Conservation (phyloP, 2,888 invertebrate genomes). For the Caenorhabditis angaria region DNA sequence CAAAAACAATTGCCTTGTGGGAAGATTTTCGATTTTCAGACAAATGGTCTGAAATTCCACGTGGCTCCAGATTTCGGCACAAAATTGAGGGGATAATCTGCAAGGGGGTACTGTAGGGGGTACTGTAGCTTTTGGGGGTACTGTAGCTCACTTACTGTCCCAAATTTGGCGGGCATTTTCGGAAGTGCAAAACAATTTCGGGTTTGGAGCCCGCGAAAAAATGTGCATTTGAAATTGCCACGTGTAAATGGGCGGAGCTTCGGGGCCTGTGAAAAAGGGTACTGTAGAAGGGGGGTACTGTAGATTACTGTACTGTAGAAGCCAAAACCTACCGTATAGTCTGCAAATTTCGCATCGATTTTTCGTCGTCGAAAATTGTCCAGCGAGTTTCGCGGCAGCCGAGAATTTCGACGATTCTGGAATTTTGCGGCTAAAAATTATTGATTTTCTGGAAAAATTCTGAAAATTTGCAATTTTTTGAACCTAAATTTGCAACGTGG, state of each 20-base stretch:
- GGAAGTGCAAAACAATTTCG: not conserved
- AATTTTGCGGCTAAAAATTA: not conserved
- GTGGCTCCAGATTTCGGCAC: too few species aligned
- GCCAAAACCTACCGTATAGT: not conserved
- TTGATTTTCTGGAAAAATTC: not conserved
- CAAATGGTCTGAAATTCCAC: too few species aligned
- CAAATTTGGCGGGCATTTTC: too few species aligned
- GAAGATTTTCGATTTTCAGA: not conserved
- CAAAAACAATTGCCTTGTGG: too few species aligned
- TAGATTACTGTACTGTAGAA: not conserved
- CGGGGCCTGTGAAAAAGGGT: not conserved
- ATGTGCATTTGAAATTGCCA: not conserved
- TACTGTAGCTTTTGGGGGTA: too few species aligned
- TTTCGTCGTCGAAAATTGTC: conserved; percentile 17
- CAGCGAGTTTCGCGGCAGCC: not conserved
- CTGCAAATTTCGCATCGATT: not conserved
- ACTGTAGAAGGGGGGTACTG: not conserved
- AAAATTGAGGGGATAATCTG: too few species aligned
- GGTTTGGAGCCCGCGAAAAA: not conserved
- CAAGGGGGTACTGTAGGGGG: too few species aligned
- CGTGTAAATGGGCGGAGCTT: not conserved
- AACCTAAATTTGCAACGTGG: too few species aligned
- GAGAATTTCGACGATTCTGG: not conserved
- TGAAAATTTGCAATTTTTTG: not conserved
- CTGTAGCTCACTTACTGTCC: too few species aligned